These are phyloP conservation scores for Pelusios castaneus DNA, from an alignment of 2,113 vertebrate species.

Conservation along the genomic window DNA sequence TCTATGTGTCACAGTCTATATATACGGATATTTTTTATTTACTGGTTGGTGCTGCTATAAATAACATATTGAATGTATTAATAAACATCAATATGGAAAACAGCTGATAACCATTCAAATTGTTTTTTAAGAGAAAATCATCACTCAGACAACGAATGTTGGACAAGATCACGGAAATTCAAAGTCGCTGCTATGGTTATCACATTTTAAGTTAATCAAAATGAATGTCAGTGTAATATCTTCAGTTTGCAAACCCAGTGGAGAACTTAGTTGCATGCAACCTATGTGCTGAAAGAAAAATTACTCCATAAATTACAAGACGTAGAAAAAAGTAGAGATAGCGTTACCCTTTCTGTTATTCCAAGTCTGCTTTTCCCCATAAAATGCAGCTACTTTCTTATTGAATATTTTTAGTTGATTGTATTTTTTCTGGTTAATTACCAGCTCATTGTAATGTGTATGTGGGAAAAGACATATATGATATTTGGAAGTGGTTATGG, in stretches of 20 bases:
- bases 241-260: not conserved
- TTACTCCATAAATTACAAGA: not conserved
- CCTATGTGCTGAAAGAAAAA: not conserved
- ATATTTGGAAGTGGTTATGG: not conserved
- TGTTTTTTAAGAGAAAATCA: not conserved
- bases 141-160: not conserved
- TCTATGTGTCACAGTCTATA: not conserved
- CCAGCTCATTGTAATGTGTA: not conserved
- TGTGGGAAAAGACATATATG: not conserved
- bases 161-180: not conserved
- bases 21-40: not conserved
- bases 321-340: not conserved
- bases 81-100: not conserved
- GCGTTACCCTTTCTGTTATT: not conserved
- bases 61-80: conserved; percentile 35
- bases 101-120: not conserved
- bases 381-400: not conserved
- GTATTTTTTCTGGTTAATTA: not conserved
- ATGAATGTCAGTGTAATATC: not conserved
- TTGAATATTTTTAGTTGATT: not conserved
- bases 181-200: not conserved
- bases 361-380: not conserved
- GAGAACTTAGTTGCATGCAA: not conserved
- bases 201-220: not conserved
- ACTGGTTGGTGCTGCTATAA: not conserved